Percentiles rank a stretch among this genome's conserved stretches.
phyloP scores from a whole-genome alignment of 2,113 vertebrate genomes.

The Lamprologus callipterus region DNA sequence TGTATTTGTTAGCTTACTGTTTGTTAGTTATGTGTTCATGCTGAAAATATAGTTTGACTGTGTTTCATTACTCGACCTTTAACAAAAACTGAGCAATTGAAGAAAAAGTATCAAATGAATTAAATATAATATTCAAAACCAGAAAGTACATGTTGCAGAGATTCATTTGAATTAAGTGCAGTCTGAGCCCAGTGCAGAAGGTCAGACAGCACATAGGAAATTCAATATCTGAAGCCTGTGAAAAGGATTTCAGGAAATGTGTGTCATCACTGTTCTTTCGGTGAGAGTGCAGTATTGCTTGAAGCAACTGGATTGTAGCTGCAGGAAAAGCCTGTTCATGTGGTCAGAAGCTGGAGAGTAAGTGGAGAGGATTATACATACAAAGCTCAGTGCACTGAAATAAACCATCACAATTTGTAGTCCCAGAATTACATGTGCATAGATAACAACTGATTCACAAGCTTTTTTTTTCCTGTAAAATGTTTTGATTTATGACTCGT shows the following conservation, averaged over 20 bases:
- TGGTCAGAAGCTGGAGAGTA: neutral
- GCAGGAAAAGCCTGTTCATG: neutral
- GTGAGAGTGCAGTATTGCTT: neutral
- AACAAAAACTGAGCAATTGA: neutral
- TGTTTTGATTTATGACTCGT: neutral
- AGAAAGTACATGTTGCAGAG: neutral
- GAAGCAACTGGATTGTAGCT: neutral
- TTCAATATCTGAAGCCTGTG: neutral
- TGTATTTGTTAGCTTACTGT: neutral
- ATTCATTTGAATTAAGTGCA: neutral
- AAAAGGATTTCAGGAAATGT: neutral
- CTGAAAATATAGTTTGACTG: neutral
- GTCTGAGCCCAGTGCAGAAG: neutral
- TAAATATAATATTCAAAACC: neutral
- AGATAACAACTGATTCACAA: neutral
- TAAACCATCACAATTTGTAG: neutral
- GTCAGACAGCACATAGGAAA: neutral
- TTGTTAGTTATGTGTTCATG: neutral
- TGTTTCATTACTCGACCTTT: neutral
- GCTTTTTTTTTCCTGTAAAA: neutral
- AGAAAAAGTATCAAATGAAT: neutral
- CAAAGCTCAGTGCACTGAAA: neutral
- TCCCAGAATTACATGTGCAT: neutral
- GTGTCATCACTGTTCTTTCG: neutral
- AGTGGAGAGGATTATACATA: constrained; percentile 14